phyloP scores from a whole-genome alignment of 2,797 vertebrate species.

The Ispidina lecontei region DNA sequence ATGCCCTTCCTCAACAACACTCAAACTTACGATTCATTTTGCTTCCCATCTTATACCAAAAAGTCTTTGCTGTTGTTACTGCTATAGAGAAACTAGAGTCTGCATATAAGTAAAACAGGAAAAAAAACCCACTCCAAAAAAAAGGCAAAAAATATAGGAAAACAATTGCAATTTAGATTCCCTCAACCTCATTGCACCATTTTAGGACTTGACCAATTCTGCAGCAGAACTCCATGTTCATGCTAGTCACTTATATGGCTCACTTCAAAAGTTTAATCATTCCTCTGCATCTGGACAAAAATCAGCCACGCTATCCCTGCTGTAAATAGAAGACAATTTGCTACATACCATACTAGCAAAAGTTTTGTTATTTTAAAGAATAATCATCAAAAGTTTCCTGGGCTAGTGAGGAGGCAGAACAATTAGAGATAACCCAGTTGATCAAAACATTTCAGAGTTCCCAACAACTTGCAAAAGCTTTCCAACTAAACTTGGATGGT shows the following conservation, averaged over 20 bases:
- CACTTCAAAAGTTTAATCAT: not conserved
- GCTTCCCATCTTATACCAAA: not conserved
- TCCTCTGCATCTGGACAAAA: not conserved
- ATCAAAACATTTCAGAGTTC: not conserved
- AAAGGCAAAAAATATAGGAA: not conserved
- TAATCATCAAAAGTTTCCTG: not conserved
- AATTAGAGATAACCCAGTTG: not conserved
- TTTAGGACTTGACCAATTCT: not conserved
- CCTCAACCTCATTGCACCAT: not conserved
- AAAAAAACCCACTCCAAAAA: not conserved
- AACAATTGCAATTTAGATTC: not conserved
- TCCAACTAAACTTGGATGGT: not conserved
- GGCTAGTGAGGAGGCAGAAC: not conserved
- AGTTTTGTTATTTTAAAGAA: not conserved
- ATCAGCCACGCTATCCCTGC: not conserved
- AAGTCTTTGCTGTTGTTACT: not conserved
- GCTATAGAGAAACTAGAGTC: not conserved
- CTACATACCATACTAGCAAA: not conserved
- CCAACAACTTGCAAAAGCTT: not conserved
- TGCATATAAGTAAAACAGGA: not conserved
- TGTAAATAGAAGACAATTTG: not conserved
- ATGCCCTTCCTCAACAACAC: not conserved
- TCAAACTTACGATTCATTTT: not conserved
- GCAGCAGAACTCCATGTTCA: not conserved
- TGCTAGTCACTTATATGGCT: not conserved